Conservation (phyloP, 2,888 invertebrate species). For the Melinaea marsaeus region DNA sequence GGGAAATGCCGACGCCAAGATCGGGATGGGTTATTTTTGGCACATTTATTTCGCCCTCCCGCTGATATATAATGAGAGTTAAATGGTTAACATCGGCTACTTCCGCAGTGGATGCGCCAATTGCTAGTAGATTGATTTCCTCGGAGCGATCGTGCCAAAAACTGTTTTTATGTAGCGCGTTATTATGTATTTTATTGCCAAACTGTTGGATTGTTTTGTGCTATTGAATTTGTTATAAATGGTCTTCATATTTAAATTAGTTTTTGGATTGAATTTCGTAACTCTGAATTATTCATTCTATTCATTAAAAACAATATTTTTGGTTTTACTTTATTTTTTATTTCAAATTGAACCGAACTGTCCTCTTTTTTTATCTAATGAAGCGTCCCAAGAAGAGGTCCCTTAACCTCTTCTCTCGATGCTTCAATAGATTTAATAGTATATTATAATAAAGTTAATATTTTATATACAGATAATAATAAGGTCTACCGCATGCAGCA, state of each 20-base stretch:
- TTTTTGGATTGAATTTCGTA: not conserved
- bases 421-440: too few species aligned
- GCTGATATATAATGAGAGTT: constrained; percentile 47
- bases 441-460: too few species aligned
- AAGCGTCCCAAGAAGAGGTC: too few species aligned
- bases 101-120: constrained; percentile 47
- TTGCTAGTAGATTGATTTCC: constrained; percentile 50
- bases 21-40: constrained; percentile 42
- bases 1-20: constrained; percentile 37
- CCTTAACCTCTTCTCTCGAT: too few species aligned
- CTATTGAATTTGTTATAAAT: constrained; percentile 19
- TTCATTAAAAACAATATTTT: not conserved
- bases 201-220: constrained; percentile 16
- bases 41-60: constrained; percentile 45
- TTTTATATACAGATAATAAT: too few species aligned
- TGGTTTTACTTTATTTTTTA: too few species aligned
- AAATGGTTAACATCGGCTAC: constrained; percentile 54
- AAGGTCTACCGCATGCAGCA: too few species aligned
- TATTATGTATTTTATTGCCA: constrained; percentile 24
- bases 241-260: constrained; percentile 3
- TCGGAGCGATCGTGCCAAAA: constrained; percentile 26
- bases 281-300: not conserved
- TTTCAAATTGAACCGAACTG: too few species aligned
- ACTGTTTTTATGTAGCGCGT: constrained; percentile 24
- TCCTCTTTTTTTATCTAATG: too few species aligned